Evolutionary conservation across 1,140 invertebrate species (phyloP).

Genomic region (Mya arenaria): DNA sequence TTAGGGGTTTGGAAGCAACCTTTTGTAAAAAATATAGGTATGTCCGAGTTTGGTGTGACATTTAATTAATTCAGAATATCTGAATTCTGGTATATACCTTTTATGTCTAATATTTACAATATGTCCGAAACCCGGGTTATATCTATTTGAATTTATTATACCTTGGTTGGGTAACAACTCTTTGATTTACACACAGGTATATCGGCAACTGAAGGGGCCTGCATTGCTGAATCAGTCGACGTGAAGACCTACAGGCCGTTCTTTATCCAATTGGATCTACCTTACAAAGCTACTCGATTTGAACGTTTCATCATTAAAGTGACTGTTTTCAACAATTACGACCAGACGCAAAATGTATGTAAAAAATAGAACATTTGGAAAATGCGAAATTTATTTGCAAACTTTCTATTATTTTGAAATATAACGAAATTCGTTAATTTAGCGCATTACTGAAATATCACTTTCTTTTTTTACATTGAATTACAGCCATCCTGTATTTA

Average conservation of each 20-base stretch:
- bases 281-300: slow-evolving; percentile 27
- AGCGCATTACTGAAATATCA: too few relatives aligned
- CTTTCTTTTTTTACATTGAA: too few relatives aligned
- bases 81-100: not conserved
- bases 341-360: not conserved
- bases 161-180: not conserved
- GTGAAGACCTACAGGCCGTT: not conserved
- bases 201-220: slow-evolving; percentile 1
- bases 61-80: not conserved
- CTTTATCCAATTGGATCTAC: slow-evolving; percentile 40
- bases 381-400: too few relatives aligned
- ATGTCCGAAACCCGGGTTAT: too few relatives aligned
- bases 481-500: too few relatives aligned
- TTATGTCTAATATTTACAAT: not conserved
- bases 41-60: too few relatives aligned
- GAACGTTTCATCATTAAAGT: slow-evolving; percentile 14
- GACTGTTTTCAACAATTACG: slow-evolving; percentile 35
- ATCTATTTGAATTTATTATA: not conserved
- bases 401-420: too few relatives aligned
- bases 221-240: slow-evolving; percentile 21
- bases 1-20: not conserved
- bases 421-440: too few relatives aligned
- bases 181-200: slow-evolving; percentile 41
- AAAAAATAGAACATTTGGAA: too few relatives aligned
- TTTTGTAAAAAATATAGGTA: not conserved